Evolutionary conservation across 2,113 vertebrate genomes (phyloP), one percentile per base, ranked within the genome.

Genomic region (Podarcis raffonei): DNA sequence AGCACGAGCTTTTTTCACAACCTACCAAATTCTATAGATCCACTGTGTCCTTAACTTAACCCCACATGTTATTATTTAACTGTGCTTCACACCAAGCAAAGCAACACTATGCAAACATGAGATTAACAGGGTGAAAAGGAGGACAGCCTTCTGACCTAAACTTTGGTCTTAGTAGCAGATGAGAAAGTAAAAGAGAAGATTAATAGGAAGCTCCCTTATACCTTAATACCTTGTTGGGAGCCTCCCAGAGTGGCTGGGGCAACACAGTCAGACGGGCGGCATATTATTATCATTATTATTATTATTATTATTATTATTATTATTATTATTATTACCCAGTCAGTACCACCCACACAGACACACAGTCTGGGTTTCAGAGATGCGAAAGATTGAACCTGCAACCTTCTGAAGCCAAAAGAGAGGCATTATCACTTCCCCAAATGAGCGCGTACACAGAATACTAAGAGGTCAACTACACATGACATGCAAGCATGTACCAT

Each of bases 61-160:
- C 90, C 82, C 83, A 27, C 57, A 77, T 1, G 7, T 62, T 62
- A 75, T 9, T 37, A 22, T 16, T 90, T 83, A 85, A 84, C 81
- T n/a, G 18, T 22, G 11, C 23, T 57, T 23, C 48, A 37, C 90
- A 92, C 88, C 1, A 1, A 84, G 93, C 84, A 80, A 35, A 35
- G n/a, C 48, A 81, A 72, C 77, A 81, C 87, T 91, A 65, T 27
- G 6, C 82, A 90, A 94, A 88, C 89, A 87, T 92, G 83, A 84
- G 88, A 92, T 94, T 91, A 92, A 53, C 85, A 71, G 93, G 93
- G 94, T 95, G 91, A 95, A 80, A 53, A 42, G 91, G 42, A 95
- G 94, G 94, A 94, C 94, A 95, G 74, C 83, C 88, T 90, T 57
- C 76, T 9, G 80, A 84, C 20, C 78, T 86, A 0, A 0, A 9